Evolutionary conservation across 2,888 invertebrate genomes (phyloP), one percentile per base, ranked within the genome.

Genomic region (Agapetus fuscipes): DNA sequence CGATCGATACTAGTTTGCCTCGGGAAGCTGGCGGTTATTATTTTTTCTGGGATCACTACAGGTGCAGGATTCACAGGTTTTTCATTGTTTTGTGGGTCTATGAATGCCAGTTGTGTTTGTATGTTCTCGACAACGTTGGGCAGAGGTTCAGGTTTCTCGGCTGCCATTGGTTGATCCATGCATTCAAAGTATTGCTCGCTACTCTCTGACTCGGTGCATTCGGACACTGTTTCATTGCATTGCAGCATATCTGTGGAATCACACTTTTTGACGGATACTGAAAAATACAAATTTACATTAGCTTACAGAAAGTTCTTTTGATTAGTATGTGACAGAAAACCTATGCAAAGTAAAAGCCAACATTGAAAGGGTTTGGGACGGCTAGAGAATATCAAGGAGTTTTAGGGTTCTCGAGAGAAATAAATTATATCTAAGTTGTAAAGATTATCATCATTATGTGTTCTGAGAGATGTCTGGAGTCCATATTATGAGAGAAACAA

Each of bases 111-210:
- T 0, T 59, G 54, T 30, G 56, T 57, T 43, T 60, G 60, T 20
- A 61, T 36, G 28, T 49, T 60, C 11, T 66, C 66, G 33, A 59
- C 44, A 5, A 55, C 61, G 10, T 68, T 67, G 34, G 58, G 43
- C 3, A 54, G 34, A 27, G 52, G 54, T 9, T 69, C 68, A 2
- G 62, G 46, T 48, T 60, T 58, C 4, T 69, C 68, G 32, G 56
- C 52, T 46, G 53, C 64, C 0, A 59, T 51, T 0, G 59, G 58
- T 41, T 58, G 63, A 14, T 70, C 70, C 17, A 53, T 67, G 46
- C 70, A 70, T 51, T 70, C 70, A 44, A 60, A 70, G 45, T 59
- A 70, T 48, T 70, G 70, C 48, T 70, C 70, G 44, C 70, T 70
- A 51, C 69, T 69, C 41, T 70, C 70, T 0, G 70, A 70, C 50